Evolutionary conservation across 2,888 invertebrate genomes (phyloP).

Genomic region (Timema cristinae): DNA sequence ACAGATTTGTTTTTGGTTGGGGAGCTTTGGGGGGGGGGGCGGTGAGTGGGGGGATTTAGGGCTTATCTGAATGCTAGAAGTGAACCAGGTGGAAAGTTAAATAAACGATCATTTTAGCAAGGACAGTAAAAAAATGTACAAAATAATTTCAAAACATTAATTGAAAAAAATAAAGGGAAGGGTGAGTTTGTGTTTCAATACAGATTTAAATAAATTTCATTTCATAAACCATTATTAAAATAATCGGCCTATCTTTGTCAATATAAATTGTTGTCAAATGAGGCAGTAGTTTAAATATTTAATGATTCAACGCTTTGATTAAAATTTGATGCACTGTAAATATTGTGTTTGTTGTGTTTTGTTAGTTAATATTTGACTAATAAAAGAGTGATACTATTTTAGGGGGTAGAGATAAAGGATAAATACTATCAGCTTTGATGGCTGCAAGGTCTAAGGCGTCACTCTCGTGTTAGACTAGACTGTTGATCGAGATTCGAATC

Average conservation of each 20-base stretch:
- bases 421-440: too few relatives aligned
- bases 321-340: too few relatives aligned
- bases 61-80: conserved; percentile 4
- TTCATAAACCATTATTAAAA: conserved; percentile 10
- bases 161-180: conserved; percentile 3
- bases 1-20: conserved; percentile 5
- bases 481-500: too few relatives aligned
- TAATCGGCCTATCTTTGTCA: conserved; percentile 8
- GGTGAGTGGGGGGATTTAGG: background rate
- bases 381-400: too few relatives aligned
- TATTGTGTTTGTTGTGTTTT: too few relatives aligned
- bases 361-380: too few relatives aligned
- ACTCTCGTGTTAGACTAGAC: too few relatives aligned
- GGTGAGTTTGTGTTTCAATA: background rate
- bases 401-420: too few relatives aligned
- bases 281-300: too few relatives aligned
- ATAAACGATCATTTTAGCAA: background rate
- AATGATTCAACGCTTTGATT: too few relatives aligned
- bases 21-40: background rate
- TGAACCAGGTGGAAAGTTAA: conserved; percentile 13
- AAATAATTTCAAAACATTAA: conserved; percentile 4
- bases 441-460: too few relatives aligned
- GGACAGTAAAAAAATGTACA: background rate
- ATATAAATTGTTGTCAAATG: too few relatives aligned
- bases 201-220: conserved; percentile 13